A percentile compares a stretch with the other conserved stretches of the same genome.
Evolutionary conservation across 2,113 vertebrate species (phyloP).

Genomic region (Saccopteryx leptura): DNA sequence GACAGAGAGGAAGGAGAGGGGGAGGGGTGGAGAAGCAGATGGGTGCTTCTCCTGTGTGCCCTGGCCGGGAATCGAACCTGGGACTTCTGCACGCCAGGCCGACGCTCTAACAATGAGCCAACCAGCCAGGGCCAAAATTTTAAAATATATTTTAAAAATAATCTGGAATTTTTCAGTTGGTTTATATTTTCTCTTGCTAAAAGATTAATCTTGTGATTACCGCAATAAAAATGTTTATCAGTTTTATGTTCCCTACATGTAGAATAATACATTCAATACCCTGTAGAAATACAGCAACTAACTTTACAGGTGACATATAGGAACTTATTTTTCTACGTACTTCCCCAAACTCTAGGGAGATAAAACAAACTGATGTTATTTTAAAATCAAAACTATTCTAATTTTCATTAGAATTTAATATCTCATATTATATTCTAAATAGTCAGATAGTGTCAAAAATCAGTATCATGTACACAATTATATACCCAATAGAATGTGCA

Average conservation of each 20-base stretch:
- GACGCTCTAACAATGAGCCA: no score
- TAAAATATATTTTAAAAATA: neutral
- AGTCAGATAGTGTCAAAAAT: neutral
- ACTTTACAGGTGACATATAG: neutral
- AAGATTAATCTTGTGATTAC: neutral
- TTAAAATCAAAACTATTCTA: neutral
- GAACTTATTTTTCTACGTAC: neutral
- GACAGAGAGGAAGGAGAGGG: no score
- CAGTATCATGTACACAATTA: neutral
- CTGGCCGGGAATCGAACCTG: no score
- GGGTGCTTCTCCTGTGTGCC: no score
- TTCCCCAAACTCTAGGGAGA: neutral
- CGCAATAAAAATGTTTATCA: neutral
- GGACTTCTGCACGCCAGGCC: no score
- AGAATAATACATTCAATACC: neutral
- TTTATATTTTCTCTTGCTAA: neutral
- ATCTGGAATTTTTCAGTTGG: neutral
- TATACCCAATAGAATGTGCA: neutral
- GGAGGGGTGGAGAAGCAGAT: no score
- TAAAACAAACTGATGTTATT: neutral
- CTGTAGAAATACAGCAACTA: neutral
- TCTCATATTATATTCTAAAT: neutral
- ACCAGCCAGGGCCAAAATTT: no score
- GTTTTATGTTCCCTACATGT: neutral
- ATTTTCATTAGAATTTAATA: neutral